Percentiles rank a stretch among this genome's conserved stretches.
These are phyloP conservation scores for Danio choprae DNA, from an alignment of 2,797 vertebrate genomes.

Conservation along the genomic window DNA sequence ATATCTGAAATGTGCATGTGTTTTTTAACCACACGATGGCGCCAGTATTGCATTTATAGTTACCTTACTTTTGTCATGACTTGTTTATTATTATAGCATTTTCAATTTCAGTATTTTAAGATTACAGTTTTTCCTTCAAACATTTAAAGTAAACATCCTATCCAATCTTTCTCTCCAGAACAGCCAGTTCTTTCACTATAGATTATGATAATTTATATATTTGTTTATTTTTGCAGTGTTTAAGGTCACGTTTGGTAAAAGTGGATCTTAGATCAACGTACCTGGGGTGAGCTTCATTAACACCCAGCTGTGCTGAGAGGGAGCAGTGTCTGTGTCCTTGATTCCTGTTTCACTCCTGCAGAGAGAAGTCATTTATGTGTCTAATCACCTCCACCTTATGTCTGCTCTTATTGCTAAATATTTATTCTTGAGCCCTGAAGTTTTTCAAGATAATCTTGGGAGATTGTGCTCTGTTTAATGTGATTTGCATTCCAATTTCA, in stretches of 20 bases:
- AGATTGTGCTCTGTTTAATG: not conserved
- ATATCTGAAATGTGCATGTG: not conserved
- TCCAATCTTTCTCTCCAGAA: not conserved
- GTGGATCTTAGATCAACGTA: conserved; percentile 40
- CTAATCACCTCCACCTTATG: conserved; percentile 57
- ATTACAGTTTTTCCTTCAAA: not conserved
- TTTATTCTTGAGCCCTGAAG: not conserved
- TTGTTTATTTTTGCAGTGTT: not conserved
- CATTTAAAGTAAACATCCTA: not conserved
- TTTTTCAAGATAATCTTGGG: conserved; percentile 20
- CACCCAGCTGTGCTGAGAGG: conserved; percentile 52
- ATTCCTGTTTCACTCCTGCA: conserved; percentile 51
- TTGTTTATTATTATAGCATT: not conserved
- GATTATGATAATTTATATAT: too few species aligned
- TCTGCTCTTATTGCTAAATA: conserved; percentile 27
- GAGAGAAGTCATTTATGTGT: conserved; percentile 58
- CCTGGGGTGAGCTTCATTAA: conserved; percentile 45
- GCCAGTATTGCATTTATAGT: not conserved
- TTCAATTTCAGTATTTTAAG: too few species aligned
- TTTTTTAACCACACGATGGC: conserved; percentile 44
- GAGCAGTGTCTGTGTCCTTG: conserved; percentile 59
- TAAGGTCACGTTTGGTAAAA: conserved; percentile 25
- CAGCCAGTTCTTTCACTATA: not conserved
- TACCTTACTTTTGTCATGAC: too few species aligned
- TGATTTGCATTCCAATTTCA: too few species aligned